Conservation (phyloP, 2,113 vertebrate genomes). For the Coryphaenoides rupestris region DNA sequence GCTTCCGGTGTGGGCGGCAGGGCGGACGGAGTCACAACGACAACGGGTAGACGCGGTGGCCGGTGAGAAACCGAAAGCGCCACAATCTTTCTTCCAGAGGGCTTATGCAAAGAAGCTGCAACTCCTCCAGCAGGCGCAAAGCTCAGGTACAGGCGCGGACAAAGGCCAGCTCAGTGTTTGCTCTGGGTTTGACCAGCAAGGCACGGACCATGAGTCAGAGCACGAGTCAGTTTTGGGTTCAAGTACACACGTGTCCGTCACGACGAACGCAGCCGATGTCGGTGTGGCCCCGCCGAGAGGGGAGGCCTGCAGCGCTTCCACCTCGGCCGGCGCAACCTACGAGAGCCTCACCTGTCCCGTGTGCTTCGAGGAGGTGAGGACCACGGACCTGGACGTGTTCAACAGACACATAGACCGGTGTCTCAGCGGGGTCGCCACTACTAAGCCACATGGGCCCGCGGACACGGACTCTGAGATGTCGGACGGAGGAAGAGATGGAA, state of each 20-base stretch:
- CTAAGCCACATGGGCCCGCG: conserved; percentile 21
- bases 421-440: conserved; percentile 56
- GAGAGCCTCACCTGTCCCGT: conserved; percentile 83
- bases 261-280: background rate
- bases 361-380: conserved; percentile 78
- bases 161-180: background rate
- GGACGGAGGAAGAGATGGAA: conserved; percentile 15
- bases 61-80: conserved; percentile 37
- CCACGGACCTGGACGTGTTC: conserved; percentile 73
- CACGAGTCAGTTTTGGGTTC: background rate
- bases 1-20: conserved; percentile 65
- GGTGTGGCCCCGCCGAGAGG: background rate
- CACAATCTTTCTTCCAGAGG: conserved; percentile 69
- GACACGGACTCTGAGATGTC: conserved; percentile 30
- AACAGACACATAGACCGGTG: conserved; percentile 88
- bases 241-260: background rate
- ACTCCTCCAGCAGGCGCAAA: conserved; percentile 50
- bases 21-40: conserved; percentile 69
- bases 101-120: conserved; percentile 59
- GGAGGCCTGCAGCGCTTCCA: conserved; percentile 40
- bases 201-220: background rate
- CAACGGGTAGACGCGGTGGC: conserved; percentile 54
- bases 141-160: conserved; percentile 1
- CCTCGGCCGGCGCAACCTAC: conserved; percentile 33
- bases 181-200: background rate